A percentile compares a stretch with the other conserved stretches of the same genome.
These are phyloP conservation scores for Euspilapteryx auroguttella DNA, from an alignment of 2,888 invertebrate genomes.

Conservation along the genomic window DNA sequence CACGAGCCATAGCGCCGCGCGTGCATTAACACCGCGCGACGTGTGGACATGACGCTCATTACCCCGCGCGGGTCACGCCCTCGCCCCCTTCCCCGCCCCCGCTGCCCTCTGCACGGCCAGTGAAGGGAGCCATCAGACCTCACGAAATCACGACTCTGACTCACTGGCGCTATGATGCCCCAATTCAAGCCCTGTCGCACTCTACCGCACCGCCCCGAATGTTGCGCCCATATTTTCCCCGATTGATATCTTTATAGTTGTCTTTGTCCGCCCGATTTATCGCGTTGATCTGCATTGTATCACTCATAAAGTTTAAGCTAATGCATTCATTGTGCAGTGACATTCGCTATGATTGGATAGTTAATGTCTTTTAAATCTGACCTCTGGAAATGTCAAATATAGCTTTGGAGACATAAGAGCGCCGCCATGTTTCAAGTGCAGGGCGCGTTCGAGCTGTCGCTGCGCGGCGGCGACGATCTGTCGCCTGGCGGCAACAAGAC, in stretches of 20 bases:
- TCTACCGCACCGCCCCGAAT: slow-evolving; percentile 1
- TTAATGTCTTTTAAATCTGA: slow-evolving; percentile 23
- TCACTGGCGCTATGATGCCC: too few species aligned
- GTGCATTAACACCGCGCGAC: too few species aligned
- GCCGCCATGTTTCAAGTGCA: slow-evolving; percentile 50
- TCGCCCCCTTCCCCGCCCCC: slow-evolving; percentile 7
- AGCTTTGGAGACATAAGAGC: slow-evolving; percentile 21
- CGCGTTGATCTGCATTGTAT: slow-evolving; percentile 31
- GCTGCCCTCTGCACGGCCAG: too few species aligned
- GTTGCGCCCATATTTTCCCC: slow-evolving; percentile 3
- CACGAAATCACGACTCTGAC: too few species aligned
- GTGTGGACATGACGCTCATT: slow-evolving; percentile 11
- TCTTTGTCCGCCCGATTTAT: slow-evolving; percentile 11
- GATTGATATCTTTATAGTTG: slow-evolving; percentile 10
- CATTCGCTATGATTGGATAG: slow-evolving; percentile 30
- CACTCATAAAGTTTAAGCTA: slow-evolving; percentile 22
- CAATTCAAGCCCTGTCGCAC: slow-evolving; percentile 1
- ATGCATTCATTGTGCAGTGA: slow-evolving; percentile 34
- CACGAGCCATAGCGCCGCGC: too few species aligned
- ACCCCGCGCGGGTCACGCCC: slow-evolving; percentile 12
- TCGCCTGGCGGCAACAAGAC: slow-evolving; percentile 51
- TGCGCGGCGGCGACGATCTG: slow-evolving; percentile 51
- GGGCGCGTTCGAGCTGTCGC: slow-evolving; percentile 62
- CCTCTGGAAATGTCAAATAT: slow-evolving; percentile 33
- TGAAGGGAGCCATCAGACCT: slow-evolving; percentile 6